Evolutionary conservation across 2,888 invertebrate genomes (phyloP).

Genomic region (Phania funesta): DNA sequence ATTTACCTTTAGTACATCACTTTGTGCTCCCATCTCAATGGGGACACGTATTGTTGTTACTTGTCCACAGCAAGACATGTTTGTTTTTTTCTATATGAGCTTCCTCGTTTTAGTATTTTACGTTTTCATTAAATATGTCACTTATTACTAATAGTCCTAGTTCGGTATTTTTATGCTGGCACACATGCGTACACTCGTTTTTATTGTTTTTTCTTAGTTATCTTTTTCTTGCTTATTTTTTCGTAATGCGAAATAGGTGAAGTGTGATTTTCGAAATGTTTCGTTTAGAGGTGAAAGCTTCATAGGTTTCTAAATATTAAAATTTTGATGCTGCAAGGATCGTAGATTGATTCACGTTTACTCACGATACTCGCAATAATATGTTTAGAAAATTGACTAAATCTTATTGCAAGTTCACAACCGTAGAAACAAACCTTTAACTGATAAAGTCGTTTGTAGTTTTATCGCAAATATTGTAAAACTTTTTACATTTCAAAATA

Average conservation of each 20-base stretch:
- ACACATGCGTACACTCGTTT: no score
- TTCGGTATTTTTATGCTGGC: no score
- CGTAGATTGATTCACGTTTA: not conserved
- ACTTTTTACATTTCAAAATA: not conserved
- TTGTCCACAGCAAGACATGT: constrained; percentile 86
- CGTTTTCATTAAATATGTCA: not conserved
- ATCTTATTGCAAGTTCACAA: no score
- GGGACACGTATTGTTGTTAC: constrained; percentile 88
- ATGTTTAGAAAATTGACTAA: no score
- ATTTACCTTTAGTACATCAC: constrained; percentile 89
- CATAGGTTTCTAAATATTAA: constrained; percentile 19
- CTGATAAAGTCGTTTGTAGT: not conserved
- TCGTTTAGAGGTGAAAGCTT: no score
- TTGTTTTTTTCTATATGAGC: not conserved
- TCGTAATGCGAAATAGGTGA: no score
- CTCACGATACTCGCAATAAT: no score
- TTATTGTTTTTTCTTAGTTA: no score
- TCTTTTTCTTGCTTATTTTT: not conserved
- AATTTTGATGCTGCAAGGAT: not conserved
- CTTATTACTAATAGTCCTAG: not conserved
- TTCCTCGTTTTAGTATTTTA: not conserved
- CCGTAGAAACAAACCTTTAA: no score
- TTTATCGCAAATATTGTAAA: not conserved
- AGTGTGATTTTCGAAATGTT: no score
- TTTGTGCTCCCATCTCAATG: constrained; percentile 88